These are phyloP conservation scores for Cheracebus regulus DNA, from an alignment of 2,797 vertebrate genomes.

Conservation along the genomic window DNA sequence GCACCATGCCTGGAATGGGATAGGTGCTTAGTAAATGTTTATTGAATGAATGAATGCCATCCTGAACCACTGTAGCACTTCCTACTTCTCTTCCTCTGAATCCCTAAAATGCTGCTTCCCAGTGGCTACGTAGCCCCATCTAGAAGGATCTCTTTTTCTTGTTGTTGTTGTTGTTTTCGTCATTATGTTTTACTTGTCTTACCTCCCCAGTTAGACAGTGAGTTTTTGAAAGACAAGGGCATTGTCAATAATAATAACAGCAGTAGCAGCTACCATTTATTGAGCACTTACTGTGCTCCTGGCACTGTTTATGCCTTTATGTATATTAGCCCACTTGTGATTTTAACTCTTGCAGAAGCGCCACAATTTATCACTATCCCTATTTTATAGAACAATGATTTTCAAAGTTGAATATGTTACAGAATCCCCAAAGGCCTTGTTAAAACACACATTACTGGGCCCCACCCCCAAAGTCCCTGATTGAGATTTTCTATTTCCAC, in stretches of 20 bases:
- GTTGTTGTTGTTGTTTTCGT: neutral
- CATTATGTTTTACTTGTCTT: neutral
- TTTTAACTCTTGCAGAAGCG: neutral
- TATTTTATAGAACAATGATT: neutral
- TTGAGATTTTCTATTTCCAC: neutral
- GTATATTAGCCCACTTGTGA: neutral
- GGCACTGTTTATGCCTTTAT: neutral
- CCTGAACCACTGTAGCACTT: neutral
- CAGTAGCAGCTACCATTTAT: neutral
- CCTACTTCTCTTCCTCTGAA: neutral
- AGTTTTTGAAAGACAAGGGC: conserved; percentile 4
- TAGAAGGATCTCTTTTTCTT: neutral
- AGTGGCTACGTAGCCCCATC: neutral
- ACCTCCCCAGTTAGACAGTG: neutral
- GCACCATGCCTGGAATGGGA: neutral
- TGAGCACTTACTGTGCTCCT: neutral
- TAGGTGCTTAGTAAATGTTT: neutral
- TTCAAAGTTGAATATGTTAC: neutral
- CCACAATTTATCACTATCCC: neutral
- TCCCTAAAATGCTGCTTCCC: neutral
- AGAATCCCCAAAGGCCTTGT: neutral
- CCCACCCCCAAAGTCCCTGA: neutral
- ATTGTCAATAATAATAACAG: neutral
- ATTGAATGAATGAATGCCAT: neutral
- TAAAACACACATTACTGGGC: neutral